Percentiles rank a stretch among this genome's conserved stretches.
Evolutionary conservation across 2,797 vertebrate genomes (phyloP).

Genomic region (Meriones psammophilus): DNA sequence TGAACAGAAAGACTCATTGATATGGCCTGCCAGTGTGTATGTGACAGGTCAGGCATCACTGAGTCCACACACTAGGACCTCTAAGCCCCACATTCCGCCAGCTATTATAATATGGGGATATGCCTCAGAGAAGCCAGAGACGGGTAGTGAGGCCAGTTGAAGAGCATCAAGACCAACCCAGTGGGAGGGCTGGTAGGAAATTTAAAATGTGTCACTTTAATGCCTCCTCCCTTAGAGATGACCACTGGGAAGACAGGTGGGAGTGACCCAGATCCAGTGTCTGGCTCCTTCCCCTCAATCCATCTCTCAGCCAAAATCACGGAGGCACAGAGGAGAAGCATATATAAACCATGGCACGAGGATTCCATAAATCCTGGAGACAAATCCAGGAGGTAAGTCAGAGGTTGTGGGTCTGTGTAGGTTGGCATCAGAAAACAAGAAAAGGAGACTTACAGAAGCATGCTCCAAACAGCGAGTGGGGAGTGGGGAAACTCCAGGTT

Average conservation of each 20-base stretch:
- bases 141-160: accelerated
- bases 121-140: neutral
- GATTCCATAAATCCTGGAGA: neutral
- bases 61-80: neutral
- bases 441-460: neutral
- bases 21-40: neutral
- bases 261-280: neutral
- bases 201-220: neutral
- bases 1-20: neutral
- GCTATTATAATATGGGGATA: neutral
- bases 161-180: neutral
- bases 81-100: neutral
- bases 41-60: neutral
- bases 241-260: neutral
- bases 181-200: neutral
- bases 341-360: neutral
- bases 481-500: neutral
- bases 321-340: neutral
- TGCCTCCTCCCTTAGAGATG: neutral
- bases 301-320: neutral
- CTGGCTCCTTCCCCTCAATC: neutral
- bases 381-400: neutral
- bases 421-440: neutral
- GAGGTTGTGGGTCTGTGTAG: neutral
- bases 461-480: neutral